Base-by-base conservation (phyloP, 2,113 vertebrate genomes). In the Amphilophus citrinellus region DNA sequence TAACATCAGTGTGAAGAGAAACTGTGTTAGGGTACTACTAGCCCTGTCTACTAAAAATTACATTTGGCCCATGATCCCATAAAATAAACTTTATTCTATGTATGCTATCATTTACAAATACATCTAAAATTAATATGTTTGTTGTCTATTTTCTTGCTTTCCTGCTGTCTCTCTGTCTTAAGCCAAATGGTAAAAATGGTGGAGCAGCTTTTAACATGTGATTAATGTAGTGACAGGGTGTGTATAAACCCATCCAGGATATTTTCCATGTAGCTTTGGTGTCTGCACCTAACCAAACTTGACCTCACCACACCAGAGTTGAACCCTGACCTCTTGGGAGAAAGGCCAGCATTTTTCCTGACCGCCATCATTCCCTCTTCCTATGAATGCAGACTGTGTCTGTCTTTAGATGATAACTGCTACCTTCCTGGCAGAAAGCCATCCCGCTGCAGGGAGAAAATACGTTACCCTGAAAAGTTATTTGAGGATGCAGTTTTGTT, bases 1-100 rank as follows among this genome's bases (percentile, higher is more conserved):
- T 37, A 37, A 77, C 62, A 89, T 85, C 44, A 39, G 32, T n/a
- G 3, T 81, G 24, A 84, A 84, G 47, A 56, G 14, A 79, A 58
- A 68, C 20, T 78, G 10, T 66, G 59, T 32, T 22, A 30, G 44
- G 65, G 61, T 53, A 13, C 9, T 53, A 32, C 0, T n/a, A 32
- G 27, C 14, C 44, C 24, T 13, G 4, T 32, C 0, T 73, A 2
- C 44, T 32, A 32, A 73, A 71, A 73, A 73, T 73, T 53, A 53
- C 6, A 73, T 17, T 32, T 30, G 42, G 66, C 42, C 30, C 20
- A 13, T 32, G 27, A 20, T 32, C 27, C 18, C 44, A n/a, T 20
- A n/a, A 32, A 73, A 56, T 20, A 32, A 32, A 53, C 47, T n/a
- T 73, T 53, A 20, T 56, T 17, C 17, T 47, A 53, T 18, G 32